Conservation (phyloP, 2,797 vertebrate species). For the Hemitrygon akajei region DNA sequence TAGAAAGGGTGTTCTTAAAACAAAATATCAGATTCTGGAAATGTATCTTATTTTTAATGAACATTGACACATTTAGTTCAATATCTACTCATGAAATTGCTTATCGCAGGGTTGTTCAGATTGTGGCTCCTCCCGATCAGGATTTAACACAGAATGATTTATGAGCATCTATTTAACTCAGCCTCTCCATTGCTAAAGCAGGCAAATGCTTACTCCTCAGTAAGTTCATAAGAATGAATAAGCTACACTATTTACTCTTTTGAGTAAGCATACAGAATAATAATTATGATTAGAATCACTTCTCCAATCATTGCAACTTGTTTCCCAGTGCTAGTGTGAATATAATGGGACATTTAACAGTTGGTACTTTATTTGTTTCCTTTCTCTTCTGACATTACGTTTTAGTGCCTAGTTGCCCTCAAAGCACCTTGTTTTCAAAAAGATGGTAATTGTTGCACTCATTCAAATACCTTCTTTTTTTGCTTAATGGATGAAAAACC, state of each 20-base stretch:
- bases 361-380: neutral
- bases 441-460: too few species aligned
- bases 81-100: neutral
- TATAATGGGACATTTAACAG: neutral
- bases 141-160: neutral
- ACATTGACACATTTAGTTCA: neutral
- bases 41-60: neutral
- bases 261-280: neutral
- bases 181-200: neutral
- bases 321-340: neutral
- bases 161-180: neutral
- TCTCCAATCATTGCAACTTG: neutral
- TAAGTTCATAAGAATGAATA: neutral
- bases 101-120: neutral
- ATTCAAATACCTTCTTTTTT: too few species aligned
- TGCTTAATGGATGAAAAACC: too few species aligned
- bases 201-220: neutral
- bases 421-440: neutral
- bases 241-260: neutral
- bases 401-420: neutral
- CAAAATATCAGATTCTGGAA: too few species aligned
- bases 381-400: neutral
- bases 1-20: too few species aligned
- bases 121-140: neutral
- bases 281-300: neutral